Evolutionary conservation across 2,797 vertebrate species (phyloP).

Genomic region (Triplophysa yarkandensis): DNA sequence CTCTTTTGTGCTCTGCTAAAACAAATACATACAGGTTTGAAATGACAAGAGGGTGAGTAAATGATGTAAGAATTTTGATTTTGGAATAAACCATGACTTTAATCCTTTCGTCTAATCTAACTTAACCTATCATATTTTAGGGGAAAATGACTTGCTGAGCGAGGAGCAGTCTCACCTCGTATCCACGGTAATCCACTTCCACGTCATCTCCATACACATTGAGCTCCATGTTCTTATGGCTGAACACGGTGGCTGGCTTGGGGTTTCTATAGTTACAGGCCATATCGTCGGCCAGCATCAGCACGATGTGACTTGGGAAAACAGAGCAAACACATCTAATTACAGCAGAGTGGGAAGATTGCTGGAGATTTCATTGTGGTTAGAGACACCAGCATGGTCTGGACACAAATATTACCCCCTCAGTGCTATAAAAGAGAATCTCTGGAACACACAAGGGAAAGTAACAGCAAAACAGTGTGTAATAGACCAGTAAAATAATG

Average conservation of each 20-base stretch:
- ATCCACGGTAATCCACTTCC: slow-evolving; percentile 97
- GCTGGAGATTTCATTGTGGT: neutral
- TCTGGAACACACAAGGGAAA: slow-evolving; percentile 17
- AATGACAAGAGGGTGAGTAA: too few species aligned
- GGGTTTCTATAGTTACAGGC: slow-evolving; percentile 97
- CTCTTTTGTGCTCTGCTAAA: too few species aligned
- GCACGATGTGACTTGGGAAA: slow-evolving; percentile 87
- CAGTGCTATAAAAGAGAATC: slow-evolving; percentile 1
- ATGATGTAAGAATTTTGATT: too few species aligned
- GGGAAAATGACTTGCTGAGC: neutral
- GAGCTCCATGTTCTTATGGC: slow-evolving; percentile 98
- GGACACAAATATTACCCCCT: slow-evolving; percentile 21
- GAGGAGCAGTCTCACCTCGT: slow-evolving; percentile 80
- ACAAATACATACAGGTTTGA: too few species aligned
- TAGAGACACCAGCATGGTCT: slow-evolving; percentile 2
- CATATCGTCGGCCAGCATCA: slow-evolving; percentile 99
- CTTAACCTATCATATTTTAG: too few species aligned
- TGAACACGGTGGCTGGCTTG: slow-evolving; percentile 96
- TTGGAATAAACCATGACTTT: too few species aligned
- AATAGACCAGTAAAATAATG: neutral
- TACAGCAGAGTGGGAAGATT: slow-evolving; percentile 21
- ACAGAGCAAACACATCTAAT: slow-evolving; percentile 42
- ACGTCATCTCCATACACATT: slow-evolving; percentile 98
- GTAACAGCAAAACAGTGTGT: slow-evolving; percentile 1
- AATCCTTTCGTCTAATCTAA: too few species aligned